phyloP scores from a whole-genome alignment of 2,888 invertebrate species.

The Branchipolynoe longqiensis region DNA sequence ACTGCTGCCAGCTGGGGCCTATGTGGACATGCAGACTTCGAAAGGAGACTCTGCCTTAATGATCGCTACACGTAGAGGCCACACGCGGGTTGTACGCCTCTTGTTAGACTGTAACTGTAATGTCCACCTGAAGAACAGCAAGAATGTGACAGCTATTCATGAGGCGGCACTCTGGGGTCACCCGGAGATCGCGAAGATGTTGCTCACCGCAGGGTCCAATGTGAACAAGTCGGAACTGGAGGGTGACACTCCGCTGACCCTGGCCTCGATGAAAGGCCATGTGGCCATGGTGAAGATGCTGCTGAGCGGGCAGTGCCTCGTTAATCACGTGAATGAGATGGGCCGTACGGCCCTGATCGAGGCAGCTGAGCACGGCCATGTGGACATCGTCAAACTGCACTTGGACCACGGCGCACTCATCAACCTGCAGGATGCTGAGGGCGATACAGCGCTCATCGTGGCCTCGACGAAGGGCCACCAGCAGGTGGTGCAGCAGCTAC shows the following conservation, averaged over 20 bases:
- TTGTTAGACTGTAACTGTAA: constrained; percentile 75
- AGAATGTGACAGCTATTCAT: constrained; percentile 60
- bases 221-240: constrained; percentile 59
- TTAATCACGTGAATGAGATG: constrained; percentile 66
- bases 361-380: constrained; percentile 65
- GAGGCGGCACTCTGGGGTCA: constrained; percentile 61
- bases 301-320: constrained; percentile 35
- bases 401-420: constrained; percentile 65
- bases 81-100: constrained; percentile 71
- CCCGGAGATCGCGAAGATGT: constrained; percentile 44
- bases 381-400: constrained; percentile 60
- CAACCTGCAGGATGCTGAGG: constrained; percentile 61
- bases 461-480: constrained; percentile 61
- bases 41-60: constrained; percentile 76
- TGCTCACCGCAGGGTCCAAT: constrained; percentile 53
- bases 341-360: constrained; percentile 64
- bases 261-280: constrained; percentile 61
- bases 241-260: constrained; percentile 61
- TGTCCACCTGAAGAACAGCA: constrained; percentile 66
- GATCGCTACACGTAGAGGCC: constrained; percentile 69
- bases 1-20: constrained; percentile 71
- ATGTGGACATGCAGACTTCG: constrained; percentile 62
- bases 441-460: constrained; percentile 62
- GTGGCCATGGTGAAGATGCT: constrained; percentile 58
- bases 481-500: constrained; percentile 47